A percentile compares a stretch with the other conserved stretches of the same genome.
Evolutionary conservation across 2,113 vertebrate genomes (phyloP).

Genomic region (Microtus richardsoni): DNA sequence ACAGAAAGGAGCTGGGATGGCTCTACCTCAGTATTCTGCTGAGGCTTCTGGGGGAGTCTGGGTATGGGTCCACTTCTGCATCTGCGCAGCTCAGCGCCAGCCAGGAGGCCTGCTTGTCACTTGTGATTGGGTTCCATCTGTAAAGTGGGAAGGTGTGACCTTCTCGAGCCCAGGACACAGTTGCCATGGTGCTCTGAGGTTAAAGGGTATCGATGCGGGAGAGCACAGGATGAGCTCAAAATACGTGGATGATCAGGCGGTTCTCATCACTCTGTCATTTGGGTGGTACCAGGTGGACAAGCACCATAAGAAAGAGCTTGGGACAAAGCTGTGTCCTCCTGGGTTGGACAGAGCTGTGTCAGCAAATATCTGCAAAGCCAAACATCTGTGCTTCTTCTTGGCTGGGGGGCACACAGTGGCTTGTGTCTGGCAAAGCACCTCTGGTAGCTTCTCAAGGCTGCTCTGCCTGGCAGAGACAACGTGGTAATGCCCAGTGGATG

Average conservation of each 20-base stretch:
- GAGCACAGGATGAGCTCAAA: fast-evolving
- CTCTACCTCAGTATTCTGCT: background rate
- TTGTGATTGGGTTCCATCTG: background rate
- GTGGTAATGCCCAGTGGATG: fast-evolving
- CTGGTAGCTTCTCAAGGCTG: background rate
- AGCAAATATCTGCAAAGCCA: background rate
- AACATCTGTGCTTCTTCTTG: background rate
- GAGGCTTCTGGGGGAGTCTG: background rate
- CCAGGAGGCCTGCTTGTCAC: background rate
- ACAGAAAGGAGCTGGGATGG: too few relatives aligned
- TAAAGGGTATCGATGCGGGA: background rate
- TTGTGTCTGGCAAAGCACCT: background rate
- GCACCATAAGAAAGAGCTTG: background rate
- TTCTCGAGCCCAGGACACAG: fast-evolving
- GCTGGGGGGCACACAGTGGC: background rate
- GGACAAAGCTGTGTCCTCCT: background rate
- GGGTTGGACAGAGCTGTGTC: background rate
- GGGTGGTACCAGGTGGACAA: too few relatives aligned
- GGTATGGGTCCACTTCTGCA: background rate
- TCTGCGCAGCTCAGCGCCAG: background rate
- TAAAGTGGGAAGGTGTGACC: background rate
- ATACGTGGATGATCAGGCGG: background rate
- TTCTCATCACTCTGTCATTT: background rate
- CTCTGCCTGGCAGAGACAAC: background rate
- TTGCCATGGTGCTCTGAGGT: too few relatives aligned